Base-by-base conservation (phyloP, 2,113 vertebrate genomes). In the Egretta garzetta region DNA sequence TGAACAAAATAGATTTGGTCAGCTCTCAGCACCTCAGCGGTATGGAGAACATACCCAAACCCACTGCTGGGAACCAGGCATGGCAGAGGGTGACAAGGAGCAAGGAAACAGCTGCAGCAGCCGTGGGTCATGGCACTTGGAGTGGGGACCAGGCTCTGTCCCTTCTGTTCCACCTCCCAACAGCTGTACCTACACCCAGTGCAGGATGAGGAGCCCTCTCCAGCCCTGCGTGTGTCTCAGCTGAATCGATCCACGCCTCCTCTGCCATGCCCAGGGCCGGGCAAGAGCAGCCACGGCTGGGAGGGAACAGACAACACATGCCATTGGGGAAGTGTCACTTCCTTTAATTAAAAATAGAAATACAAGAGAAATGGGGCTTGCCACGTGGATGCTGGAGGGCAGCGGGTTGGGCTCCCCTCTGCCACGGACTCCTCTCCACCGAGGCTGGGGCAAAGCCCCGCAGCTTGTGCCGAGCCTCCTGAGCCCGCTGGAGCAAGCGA, bases 321-420 rank as follows among this genome's bases (percentile, higher is more conserved):
- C 3, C 20, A 43, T 6, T 0, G 3, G 14, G 12, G 58, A 79
- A 95, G 18, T 2, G 0, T 63, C 72, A 80, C 23, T 32, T 66
- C 66, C 74, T 96, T 96, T 97, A 95, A 81, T 82, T n/a, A 76
- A 83, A 86, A 85, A 81, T 70, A 91, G 66, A 71, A 73, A 68
- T 22, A 62, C 30, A 79, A 18, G 8, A 33, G 15, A 43, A 87
- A 55, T 7, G 53, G 0, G 2, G 18, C 18, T 49, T 33, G 37
- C 30, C 13, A 4, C 1, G 3, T 1, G 4, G 45, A 32, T 50
- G 39, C 19, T 32, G n/a, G 16, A 8, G 39, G 64, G 33, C n/a
- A 83, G 92, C 62, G 0, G 21, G 30, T n/a, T 15, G n/a, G 26
- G 68, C 21, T 86, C 22, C 23, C 21, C 10, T 30, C 62, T 24